Percentiles rank a stretch among this genome's conserved stretches.
phyloP scores from a whole-genome alignment of 2,797 vertebrate species.

The Dallia pectoralis region DNA sequence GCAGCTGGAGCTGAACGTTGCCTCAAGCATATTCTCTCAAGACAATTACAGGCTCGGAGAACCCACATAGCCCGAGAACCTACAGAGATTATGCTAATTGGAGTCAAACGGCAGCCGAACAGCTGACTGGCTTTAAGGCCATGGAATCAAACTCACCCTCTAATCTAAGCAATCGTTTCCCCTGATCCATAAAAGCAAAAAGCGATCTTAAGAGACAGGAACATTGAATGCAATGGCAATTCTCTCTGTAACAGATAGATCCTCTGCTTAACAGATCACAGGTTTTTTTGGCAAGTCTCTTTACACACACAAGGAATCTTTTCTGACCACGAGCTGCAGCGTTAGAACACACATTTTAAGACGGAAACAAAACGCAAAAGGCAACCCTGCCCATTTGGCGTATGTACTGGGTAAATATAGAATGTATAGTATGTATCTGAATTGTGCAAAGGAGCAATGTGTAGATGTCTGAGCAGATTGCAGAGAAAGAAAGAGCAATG shows the following conservation, averaged over 20 bases:
- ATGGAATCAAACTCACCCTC: slow-evolving; percentile 14
- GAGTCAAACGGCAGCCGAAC: slow-evolving; percentile 21
- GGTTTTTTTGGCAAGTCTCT: too few relatives aligned
- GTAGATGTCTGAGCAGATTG: too few relatives aligned
- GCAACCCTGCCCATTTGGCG: too few relatives aligned
- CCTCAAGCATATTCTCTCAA: slow-evolving; percentile 1
- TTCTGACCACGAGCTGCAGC: too few relatives aligned
- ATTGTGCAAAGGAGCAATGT: too few relatives aligned
- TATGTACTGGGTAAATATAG: too few relatives aligned
- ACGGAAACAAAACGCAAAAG: too few relatives aligned
- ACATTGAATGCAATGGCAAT: slow-evolving; percentile 50
- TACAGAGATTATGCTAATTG: slow-evolving; percentile 17
- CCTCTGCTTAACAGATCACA: background rate
- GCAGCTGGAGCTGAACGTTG: background rate
- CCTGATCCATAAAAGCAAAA: slow-evolving; percentile 31
- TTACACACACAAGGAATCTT: too few relatives aligned
- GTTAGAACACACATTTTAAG: too few relatives aligned
- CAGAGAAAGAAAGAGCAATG: too few relatives aligned
- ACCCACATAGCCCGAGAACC: slow-evolving; percentile 32
- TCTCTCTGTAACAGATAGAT: background rate
- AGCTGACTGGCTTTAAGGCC: slow-evolving; percentile 49
- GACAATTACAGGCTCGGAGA: slow-evolving; percentile 29
- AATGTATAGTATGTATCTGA: too few relatives aligned
- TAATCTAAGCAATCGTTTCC: slow-evolving; percentile 17
- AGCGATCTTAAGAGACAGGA: slow-evolving; percentile 36